Evolutionary conservation across 2,113 vertebrate genomes (phyloP), one percentile per base, ranked within the genome.

Genomic region (Macquaria australasica): DNA sequence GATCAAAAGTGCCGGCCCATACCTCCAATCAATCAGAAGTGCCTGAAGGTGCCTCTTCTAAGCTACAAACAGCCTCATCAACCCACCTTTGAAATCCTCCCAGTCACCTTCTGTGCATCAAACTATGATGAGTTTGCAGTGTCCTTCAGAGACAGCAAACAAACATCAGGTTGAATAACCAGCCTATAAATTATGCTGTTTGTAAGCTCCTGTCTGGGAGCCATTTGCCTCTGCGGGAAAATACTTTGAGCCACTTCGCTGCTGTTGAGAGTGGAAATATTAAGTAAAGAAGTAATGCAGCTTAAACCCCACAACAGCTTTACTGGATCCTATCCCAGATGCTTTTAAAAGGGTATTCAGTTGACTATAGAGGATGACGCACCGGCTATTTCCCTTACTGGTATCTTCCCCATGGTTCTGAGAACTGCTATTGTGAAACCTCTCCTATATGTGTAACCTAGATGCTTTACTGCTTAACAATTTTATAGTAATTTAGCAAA

Each of bases 271-370:
- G 56, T 48, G 28, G 73, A 73, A 81, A 75, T 48, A 77, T 28
- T 55, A 55, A 79, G 51, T 21, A 8, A 68, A 69, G 37, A 64
- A 62, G 48, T 69, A 82, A 63, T 77, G 69, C 77, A 82, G 73
- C 71, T 67, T 89, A 81, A 87, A 87, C 45, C 69, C 68, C 77
- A 50, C 73, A 85, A 41, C 72, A 83, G 66, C 55, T 62, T 87
- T 73, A 82, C 75, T 78, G 78, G 79, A 81, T 85, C 79, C 48
- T 20, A 18, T 89, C 72, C 77, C 64, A 79, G 53, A 81, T 68
- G 56, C 68, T 67, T 81, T 90, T 67, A 60, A 67, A 64, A 63
- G 53, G 37, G 43, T 68, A 71, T 77, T 53, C 31, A 55, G 78
- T 48, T 73, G 5, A 88, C 59, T 62, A 39, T 34, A 68, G 66